Evolutionary conservation across 2,888 invertebrate species (phyloP), one percentile per base, ranked within the genome.

Genomic region (Syrphus vitripennis): DNA sequence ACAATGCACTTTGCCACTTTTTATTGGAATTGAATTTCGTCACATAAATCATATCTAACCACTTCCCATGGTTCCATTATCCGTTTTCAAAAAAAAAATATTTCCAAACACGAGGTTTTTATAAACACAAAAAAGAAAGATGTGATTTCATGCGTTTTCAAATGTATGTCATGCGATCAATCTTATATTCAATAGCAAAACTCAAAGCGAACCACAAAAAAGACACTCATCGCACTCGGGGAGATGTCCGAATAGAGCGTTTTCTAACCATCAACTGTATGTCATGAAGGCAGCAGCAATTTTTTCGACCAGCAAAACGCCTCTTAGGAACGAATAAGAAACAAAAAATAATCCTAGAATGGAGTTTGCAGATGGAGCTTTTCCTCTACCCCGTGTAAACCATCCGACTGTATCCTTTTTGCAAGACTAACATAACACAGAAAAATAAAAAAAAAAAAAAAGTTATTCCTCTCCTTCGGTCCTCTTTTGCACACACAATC

Each of bases 261-360:
- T 86, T 86, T 82, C 82, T 82, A 77, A 77, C 82, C 82, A 82
- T 63, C 86, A 82, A 86, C 86, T 86, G 86, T 82, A 42, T 86
- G 77, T 42, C 74, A 74, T 12, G 24, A 61, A 72, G 67, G 63
- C 81, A 71, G 55, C 19, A 81, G 61, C 67, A 48, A 14, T 76
- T 84, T 81, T 84, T 84, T 84, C 81, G 71, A 76, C 81, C 81
- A 81, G 12, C 76, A 75, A 57, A 50, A 67, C 50, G 50, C 48
- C 50, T 59, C 63, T n/a, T 14, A 37, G 53, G 50, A 37, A 67
- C 67, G 50, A 67, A n/a, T n/a, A n/a, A 67, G 48, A 50, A 67
- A 31, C 31, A 29, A 79, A 69, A n/a, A 74, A 53, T 50, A 24
- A n/a, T n/a, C n/a, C n/a, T 24, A 65, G 71, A 81, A 72, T 70